A percentile compares a stretch with the other conserved stretches of the same genome.
Evolutionary conservation across 2,888 invertebrate genomes (phyloP).

Genomic region (Galerucella nymphaeae): DNA sequence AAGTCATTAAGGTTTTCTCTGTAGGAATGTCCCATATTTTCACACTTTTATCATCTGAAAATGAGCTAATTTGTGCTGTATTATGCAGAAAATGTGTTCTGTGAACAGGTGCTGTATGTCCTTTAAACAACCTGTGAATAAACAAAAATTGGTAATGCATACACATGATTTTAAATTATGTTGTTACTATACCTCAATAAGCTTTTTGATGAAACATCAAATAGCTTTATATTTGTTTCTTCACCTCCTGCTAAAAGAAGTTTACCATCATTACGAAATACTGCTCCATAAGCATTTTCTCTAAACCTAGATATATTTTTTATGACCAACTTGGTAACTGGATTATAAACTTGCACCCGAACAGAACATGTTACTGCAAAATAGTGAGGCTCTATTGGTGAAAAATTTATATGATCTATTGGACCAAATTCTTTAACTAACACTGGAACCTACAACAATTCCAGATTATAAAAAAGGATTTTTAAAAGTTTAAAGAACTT

Average conservation of each 20-base stretch:
- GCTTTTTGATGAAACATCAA: constrained; percentile 86
- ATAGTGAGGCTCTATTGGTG: constrained; percentile 87
- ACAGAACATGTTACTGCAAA: constrained; percentile 95
- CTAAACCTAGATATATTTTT: constrained; percentile 86
- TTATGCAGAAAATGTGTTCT: constrained; percentile 84
- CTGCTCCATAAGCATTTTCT: constrained; percentile 86
- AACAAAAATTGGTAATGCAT: constrained; percentile 19
- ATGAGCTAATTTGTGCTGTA: constrained; percentile 83
- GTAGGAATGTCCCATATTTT: constrained; percentile 92
- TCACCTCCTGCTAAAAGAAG: constrained; percentile 91
- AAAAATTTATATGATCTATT: constrained; percentile 91
- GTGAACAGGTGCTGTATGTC: constrained; percentile 84
- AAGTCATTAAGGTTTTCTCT: constrained; percentile 77
- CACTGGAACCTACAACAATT: constrained; percentile 76
- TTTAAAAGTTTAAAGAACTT: constrained; percentile 58
- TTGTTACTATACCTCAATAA: constrained; percentile 68
- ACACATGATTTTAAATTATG: neutral
- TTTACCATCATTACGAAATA: constrained; percentile 83
- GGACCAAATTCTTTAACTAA: constrained; percentile 92
- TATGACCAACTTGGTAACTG: constrained; percentile 83
- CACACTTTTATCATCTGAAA: constrained; percentile 90
- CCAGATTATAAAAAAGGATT: neutral
- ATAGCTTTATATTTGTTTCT: constrained; percentile 86
- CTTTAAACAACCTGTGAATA: constrained; percentile 78
- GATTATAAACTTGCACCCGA: constrained; percentile 87